Base-by-base conservation (phyloP, 1,140 invertebrate species). In the Drosophila tristis region DNA sequence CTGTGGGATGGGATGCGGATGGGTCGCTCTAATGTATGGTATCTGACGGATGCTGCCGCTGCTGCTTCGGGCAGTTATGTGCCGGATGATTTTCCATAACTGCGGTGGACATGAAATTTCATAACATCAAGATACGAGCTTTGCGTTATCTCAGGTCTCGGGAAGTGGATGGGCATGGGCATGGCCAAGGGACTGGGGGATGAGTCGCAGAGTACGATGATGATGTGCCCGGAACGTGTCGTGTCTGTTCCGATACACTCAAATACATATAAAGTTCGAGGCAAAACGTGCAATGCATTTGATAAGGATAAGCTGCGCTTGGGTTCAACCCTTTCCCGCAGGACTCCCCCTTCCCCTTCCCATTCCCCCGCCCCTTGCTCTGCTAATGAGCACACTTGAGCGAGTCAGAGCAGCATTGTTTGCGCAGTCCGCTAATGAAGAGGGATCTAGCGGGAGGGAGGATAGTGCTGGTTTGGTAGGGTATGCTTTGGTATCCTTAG, bases 371-470 rank as follows among this genome's bases (percentile, higher is more conserved):
- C 26, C 5, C 47, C 25, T 56, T 58, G 50, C 43, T 44, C 60
- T 61, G 78, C 80, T 90, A 89, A 89, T 90, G 84, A 84, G 84
- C 85, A 74, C 84, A 89, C 84, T 89, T 90, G 80, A 89, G 61
- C 76, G 78, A 74, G 59, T 86, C 74, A 65, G 78, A 78, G 80
- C 78, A 71, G 79, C 75, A 63, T 65, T 78, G 56, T 74, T 89
- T 80, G 68, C 60, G 74, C 68, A 63, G 65, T 64, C 55, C 72
- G 79, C 84, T 86, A 86, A 86, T 86, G 82, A 86, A 86, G 80
- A 74, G 84, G 31, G 31, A 31, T 5, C 35, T 13, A 2, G 11
- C 54, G 51, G 64, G 42, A 48, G 47, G 23, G 49, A 42, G 13
- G 39, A 48, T 20, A 54, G 48, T 29, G 26, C 26, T 29, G 5